These are phyloP conservation scores for Chondrilla cf. caribensis DNA, from an alignment of 37 sponge, comb jelly and placozoan species.

Conservation along the genomic window DNA sequence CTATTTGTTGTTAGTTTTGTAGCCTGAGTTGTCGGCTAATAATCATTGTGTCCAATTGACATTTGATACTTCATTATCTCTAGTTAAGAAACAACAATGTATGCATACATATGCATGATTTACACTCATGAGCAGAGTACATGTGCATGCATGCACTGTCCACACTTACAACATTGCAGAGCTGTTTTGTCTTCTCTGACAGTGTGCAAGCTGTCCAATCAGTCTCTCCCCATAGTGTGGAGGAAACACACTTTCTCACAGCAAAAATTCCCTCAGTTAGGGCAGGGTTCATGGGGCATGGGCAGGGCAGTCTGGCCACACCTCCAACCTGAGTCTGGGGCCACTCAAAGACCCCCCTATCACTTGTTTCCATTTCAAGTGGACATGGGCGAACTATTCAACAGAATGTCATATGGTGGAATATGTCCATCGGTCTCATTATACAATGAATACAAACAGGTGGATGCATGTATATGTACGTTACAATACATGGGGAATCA, in stretches of 20 bases:
- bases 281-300: not conserved
- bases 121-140: no score
- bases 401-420: not conserved
- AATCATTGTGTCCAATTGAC: no score
- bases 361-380: not conserved
- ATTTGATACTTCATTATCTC: no score
- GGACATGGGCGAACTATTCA: not conserved
- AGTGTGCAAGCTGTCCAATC: slow-evolving; percentile 16
- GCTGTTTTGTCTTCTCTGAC: not conserved
- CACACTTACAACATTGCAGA: slow-evolving; percentile 1
- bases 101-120: not conserved
- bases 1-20: no score
- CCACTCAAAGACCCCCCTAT: slow-evolving; percentile 6
- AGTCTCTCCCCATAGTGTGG: not conserved
- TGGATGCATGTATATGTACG: not conserved
- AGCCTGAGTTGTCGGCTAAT: no score
- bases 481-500: not conserved
- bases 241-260: not conserved
- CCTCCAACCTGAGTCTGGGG: slow-evolving; percentile 1
- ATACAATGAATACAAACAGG: not conserved
- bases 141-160: no score
- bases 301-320: slow-evolving; percentile 9
- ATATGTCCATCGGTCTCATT: no score
- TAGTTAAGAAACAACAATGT: no score
- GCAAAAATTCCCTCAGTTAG: slow-evolving; percentile 8